These are phyloP conservation scores for Trichomalopsis sarcophagae DNA, from an alignment of 1,140 invertebrate species.

Conservation along the genomic window DNA sequence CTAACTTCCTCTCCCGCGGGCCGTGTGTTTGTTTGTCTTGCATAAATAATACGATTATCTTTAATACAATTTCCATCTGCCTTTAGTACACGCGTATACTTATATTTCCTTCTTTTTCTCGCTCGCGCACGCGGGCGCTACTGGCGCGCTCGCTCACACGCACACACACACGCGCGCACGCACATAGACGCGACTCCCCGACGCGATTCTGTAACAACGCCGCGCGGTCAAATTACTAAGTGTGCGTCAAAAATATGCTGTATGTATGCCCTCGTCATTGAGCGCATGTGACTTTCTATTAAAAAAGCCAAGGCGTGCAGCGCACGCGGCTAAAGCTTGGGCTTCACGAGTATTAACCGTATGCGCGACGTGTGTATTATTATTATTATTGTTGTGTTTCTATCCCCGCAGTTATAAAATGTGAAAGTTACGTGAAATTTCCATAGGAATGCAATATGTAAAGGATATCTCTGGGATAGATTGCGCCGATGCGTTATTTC, in stretches of 20 bases:
- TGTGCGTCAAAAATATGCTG: neutral
- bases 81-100: neutral
- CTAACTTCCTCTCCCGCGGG: too few species aligned
- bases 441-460: too few species aligned
- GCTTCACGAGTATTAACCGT: too few species aligned
- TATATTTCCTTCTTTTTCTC: neutral
- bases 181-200: neutral
- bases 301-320: neutral
- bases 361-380: neutral
- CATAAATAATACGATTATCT: neutral
- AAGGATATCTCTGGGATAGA: too few species aligned
- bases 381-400: neutral
- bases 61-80: neutral
- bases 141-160: too few species aligned
- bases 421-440: too few species aligned
- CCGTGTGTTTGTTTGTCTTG: neutral
- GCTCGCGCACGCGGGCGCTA: neutral
- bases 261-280: neutral
- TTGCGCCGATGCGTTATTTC: too few species aligned
- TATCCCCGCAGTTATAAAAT: neutral
- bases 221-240: constrained; percentile 14
- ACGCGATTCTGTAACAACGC: constrained; percentile 2
- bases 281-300: neutral
- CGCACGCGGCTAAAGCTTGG: too few species aligned
- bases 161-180: neutral